Conservation (phyloP, 2,888 invertebrate species). For the Drosophila buzzatii region DNA sequence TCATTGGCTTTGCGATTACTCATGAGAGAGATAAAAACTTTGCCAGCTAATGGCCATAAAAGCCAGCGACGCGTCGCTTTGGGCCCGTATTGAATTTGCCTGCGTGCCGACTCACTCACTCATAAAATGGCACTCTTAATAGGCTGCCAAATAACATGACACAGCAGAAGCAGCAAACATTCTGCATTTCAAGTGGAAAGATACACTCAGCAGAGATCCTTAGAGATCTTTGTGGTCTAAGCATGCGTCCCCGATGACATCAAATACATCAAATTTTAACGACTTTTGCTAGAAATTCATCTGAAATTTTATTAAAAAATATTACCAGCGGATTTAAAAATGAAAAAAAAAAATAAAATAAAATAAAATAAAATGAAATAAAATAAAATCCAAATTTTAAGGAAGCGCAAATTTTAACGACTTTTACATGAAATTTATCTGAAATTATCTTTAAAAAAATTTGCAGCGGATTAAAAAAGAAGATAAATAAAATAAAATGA, state of each 20-base stretch:
- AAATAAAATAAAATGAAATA: no score
- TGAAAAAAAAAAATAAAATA: no score
- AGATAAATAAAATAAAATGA: no score
- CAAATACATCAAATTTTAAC: background rate
- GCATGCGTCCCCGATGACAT: background rate
- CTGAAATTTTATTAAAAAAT: no score
- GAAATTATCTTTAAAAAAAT: no score
- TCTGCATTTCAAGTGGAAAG: slow-evolving; percentile 2
- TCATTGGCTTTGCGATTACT: slow-evolving; percentile 52
- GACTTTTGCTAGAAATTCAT: background rate
- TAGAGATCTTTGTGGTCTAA: background rate
- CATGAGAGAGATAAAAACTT: slow-evolving; percentile 59
- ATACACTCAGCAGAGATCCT: background rate
- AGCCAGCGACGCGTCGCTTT: slow-evolving; percentile 1
- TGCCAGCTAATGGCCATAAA: slow-evolving; percentile 45
- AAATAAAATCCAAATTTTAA: no score
- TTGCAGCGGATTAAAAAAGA: no score
- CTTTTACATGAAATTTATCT: no score
- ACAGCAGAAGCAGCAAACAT: slow-evolving; percentile 2
- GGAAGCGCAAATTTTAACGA: no score
- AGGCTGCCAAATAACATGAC: slow-evolving; percentile 32
- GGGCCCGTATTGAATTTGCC: slow-evolving; percentile 21
- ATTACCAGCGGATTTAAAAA: no score
- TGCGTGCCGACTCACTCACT: slow-evolving; percentile 17
- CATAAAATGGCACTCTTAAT: slow-evolving; percentile 33